These are phyloP conservation scores for Nasua narica DNA, from an alignment of 2,797 vertebrate genomes.

Conservation along the genomic window DNA sequence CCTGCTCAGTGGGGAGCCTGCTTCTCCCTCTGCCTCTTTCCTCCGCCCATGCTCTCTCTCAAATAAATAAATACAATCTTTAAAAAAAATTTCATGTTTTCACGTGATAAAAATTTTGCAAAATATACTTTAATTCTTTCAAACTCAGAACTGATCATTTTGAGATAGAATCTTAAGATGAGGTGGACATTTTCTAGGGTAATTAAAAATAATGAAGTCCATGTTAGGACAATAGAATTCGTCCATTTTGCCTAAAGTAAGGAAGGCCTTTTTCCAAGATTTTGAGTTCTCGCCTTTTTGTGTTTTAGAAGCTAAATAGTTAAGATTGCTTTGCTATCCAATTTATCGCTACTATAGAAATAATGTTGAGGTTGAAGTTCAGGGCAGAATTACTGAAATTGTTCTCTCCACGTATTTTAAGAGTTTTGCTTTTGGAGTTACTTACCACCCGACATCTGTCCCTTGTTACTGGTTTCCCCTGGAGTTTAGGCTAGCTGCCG, in stretches of 20 bases:
- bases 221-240: not conserved
- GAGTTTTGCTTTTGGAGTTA: not conserved
- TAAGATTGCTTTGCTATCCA: not conserved
- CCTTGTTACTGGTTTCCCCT: not conserved
- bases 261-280: not conserved
- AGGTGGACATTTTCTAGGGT: not conserved
- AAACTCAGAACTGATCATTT: conserved; percentile 12
- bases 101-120: not conserved
- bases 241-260: not conserved
- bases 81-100: conserved; percentile 3
- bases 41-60: not conserved
- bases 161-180: not conserved
- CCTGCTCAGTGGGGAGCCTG: not conserved
- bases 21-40: not conserved
- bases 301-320: not conserved
- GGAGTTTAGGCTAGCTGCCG: not conserved
- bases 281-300: not conserved
- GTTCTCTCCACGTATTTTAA: not conserved
- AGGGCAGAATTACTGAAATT: not conserved
- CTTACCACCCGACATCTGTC: not conserved
- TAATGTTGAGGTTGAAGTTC: not conserved
- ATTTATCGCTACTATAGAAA: not conserved
- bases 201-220: not conserved
- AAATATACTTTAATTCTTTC: conserved; percentile 16
- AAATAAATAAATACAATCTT: not conserved